Evolutionary conservation across 2,113 vertebrate genomes (phyloP).

Genomic region (Labeo rohita): DNA sequence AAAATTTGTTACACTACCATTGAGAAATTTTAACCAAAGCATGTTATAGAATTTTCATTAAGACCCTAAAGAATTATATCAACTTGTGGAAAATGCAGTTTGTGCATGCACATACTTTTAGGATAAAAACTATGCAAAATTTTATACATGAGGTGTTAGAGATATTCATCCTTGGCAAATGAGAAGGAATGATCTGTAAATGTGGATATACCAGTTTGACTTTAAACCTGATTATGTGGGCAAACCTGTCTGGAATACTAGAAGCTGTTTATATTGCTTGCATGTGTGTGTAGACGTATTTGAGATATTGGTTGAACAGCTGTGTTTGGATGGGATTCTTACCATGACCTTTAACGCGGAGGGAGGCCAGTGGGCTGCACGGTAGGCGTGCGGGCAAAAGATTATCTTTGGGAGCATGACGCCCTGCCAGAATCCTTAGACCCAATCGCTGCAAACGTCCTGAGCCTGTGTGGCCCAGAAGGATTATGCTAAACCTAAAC

Average conservation of each 20-base stretch:
- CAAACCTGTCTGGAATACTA: not conserved
- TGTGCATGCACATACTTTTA: not conserved
- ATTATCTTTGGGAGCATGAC: not conserved
- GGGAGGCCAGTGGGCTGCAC: constrained; percentile 35
- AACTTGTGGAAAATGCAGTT: not conserved
- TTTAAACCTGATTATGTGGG: not conserved
- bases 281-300: not conserved
- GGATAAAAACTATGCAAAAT: not conserved
- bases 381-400: not conserved
- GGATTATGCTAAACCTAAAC: not conserved
- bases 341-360: constrained; percentile 64
- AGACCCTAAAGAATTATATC: too few species aligned
- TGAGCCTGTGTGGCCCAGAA: not conserved
- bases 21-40: too few species aligned
- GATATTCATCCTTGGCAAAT: not conserved
- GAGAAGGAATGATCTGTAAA: not conserved
- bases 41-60: too few species aligned
- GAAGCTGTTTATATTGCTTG: not conserved
- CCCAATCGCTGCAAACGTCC: not conserved
- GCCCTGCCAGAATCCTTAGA: not conserved
- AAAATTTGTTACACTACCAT: too few species aligned
- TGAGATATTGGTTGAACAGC: constrained; percentile 61
- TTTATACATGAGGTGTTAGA: not conserved
- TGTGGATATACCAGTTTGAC: not conserved
- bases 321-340: constrained; percentile 72